These are phyloP conservation scores for Falco columbarius DNA, from an alignment of 2,797 vertebrate species.

Conservation along the genomic window DNA sequence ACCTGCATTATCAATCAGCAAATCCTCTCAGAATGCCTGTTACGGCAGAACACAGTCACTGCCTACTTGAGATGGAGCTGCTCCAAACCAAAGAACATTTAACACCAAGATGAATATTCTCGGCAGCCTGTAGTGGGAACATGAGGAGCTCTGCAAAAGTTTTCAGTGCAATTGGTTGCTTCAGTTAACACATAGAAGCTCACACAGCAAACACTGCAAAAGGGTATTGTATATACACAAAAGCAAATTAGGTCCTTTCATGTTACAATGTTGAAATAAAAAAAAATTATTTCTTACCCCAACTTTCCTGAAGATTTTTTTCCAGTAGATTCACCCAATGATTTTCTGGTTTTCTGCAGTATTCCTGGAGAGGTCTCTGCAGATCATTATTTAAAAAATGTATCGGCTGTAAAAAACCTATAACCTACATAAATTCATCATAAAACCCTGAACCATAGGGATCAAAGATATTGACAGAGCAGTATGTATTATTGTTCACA, in stretches of 20 bases:
- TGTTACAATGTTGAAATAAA: neutral
- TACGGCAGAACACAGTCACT: neutral
- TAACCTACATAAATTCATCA: neutral
- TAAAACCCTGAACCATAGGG: neutral
- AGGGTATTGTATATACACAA: neutral
- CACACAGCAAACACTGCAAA: neutral
- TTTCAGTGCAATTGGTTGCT: neutral
- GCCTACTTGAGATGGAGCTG: neutral
- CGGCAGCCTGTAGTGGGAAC: neutral
- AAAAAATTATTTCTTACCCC: conserved; percentile 54
- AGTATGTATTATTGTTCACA: neutral
- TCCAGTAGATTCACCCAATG: neutral
- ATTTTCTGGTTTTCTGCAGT: conserved; percentile 39
- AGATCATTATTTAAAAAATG: conserved; percentile 41
- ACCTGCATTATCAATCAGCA: neutral
- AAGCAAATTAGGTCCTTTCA: neutral
- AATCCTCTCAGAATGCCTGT: neutral
- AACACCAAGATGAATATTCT: neutral
- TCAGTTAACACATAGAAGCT: neutral
- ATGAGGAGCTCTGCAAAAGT: neutral
- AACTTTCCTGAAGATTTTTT: conserved; percentile 32
- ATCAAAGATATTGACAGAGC: neutral
- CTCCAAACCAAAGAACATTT: neutral
- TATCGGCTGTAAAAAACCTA: neutral
- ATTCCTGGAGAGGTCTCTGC: conserved; percentile 34